Evolutionary conservation across 2,797 vertebrate genomes (phyloP), one percentile per base, ranked within the genome.

Genomic region (Falco berigora): DNA sequence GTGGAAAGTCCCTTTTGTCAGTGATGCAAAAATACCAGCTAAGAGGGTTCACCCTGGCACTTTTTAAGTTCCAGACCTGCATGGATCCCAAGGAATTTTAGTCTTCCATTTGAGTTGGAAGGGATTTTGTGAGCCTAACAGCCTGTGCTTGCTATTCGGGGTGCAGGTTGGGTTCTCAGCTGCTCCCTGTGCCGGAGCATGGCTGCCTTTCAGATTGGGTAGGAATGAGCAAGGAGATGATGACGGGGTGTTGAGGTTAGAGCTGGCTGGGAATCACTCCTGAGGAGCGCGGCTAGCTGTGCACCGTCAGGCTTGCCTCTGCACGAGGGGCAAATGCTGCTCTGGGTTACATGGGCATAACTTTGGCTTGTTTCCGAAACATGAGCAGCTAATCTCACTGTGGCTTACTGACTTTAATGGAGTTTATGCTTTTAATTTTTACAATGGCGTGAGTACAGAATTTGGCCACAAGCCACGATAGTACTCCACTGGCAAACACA

Each of bases 31-130:
- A 86, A 59, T 64, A 79, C 12, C 34, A 84, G 8, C 73, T 73
- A 63, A 56, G 27, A 68, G 8, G 22, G 42, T 64, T 88, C 21
- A 1, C 32, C 11, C 11, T 36, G 53, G 38, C 34, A 49, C 66
- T 78, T 88, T 46, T 64, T 24, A 74, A 88, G 46, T 61, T 62
- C 38, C 49, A 92, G 36, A 38, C 28, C 28, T 81, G 15, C 24
- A 17, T 25, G 23, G 3, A 20, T 86, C 44, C 55, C 25, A 30
- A 79, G 53, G 90, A 92, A 94, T 94, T 93, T 95, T 96, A 90
- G 93, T 96, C 86, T 86, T 5, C n/a, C 5, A 2, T 91, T 94
- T 88, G 59, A 79, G 76, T 92, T 44, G 38, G 34, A 47, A 47
- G 44, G 53, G 81, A 87, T 92, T 90, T 92, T 44, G 68, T 49